Evolutionary conservation across 2,888 invertebrate species (phyloP), one percentile per base, ranked within the genome.

Genomic region (Opisthograptis luteolata): DNA sequence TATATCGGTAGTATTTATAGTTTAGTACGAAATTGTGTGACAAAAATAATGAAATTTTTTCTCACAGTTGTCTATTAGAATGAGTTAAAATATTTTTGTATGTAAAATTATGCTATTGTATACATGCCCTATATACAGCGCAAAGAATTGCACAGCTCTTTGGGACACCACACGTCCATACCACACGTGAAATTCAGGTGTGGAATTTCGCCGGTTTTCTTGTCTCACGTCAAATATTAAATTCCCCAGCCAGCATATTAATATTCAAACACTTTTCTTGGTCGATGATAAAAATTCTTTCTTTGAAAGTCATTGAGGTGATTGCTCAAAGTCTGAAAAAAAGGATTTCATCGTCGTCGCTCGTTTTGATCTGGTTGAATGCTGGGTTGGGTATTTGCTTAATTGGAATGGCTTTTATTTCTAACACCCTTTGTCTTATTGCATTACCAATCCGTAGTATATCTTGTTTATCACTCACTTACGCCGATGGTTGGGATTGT

Each of bases 261-360:
- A 81, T 81, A 82, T 81, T 79, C 82, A 75, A 71, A 73, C 73
- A 73, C 73, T 74, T 77, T 70, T 66, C 65, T 54, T 62, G 54
- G 62, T 64, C 60, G 58, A 68, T 64, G 61, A 64, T 62, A 61
- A 68, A 76, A 76, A 76, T 71, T 75, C 74, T 63, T 76, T 66
- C 61, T 68, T 62, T 60, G 60, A 69, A 72, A 78, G 68, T 78
- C 69, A 81, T 81, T 73, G 68, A 70, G 72, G 69, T 76, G 79
- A 82, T 81, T 81, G 79, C 74, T 75, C 79, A 81, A 83, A 82
- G 80, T 69, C 58, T 46, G n/a, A n/a, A n/a, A n/a, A n/a, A n/a
- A n/a, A n/a, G n/a, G n/a, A n/a, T n/a, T 69, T 60, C 58, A 71
- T 69, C 60, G 64, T 51, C 53, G 62, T 43, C 50, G 49, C 57